Conservation (phyloP, 2,113 vertebrate species). For the Clinocottus analis region DNA sequence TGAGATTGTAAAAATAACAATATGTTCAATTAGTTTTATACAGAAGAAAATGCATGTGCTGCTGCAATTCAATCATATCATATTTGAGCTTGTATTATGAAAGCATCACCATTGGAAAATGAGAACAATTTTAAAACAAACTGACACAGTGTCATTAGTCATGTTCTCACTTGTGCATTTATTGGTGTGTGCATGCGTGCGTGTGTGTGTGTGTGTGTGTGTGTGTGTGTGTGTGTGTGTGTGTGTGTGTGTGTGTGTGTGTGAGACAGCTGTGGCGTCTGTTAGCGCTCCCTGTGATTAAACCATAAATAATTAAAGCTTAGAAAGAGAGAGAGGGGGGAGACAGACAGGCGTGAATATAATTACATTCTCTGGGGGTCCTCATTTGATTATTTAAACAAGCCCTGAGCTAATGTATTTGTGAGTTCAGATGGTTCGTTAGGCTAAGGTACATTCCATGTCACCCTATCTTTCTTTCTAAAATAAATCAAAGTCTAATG, state of each 20-base stretch:
- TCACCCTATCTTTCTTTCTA: background rate
- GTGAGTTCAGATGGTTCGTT: slow-evolving; percentile 17
- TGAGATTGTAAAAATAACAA: slow-evolving; percentile 12
- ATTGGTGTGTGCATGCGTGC: slow-evolving; percentile 7
- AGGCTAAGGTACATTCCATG: slow-evolving; percentile 20
- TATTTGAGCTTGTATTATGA: slow-evolving; percentile 21
- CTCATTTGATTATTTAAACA: slow-evolving; percentile 65
- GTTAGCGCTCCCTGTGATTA: slow-evolving; percentile 70
- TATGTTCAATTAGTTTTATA: slow-evolving; percentile 4
- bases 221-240: slow-evolving; percentile 27
- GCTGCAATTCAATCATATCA: background rate
- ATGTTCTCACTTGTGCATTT: slow-evolving; percentile 42
- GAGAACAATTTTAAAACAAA: slow-evolving; percentile 38
- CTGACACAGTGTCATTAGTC: slow-evolving; percentile 46
- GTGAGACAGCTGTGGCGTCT: slow-evolving; percentile 62
- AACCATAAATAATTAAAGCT: slow-evolving; percentile 77
- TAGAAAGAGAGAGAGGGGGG: slow-evolving; percentile 54
- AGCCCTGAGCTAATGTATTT: slow-evolving; percentile 40
- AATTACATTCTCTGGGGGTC: slow-evolving; percentile 48
- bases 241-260: slow-evolving; percentile 26
- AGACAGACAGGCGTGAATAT: slow-evolving; percentile 43
- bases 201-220: background rate
- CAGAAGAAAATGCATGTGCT: background rate
- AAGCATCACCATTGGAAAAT: slow-evolving; percentile 29
- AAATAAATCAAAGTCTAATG: background rate